Percentiles rank a stretch among this genome's conserved stretches.
These are phyloP conservation scores for Callyntrura sp. DNA, from an alignment of 2,888 invertebrate genomes.

Conservation along the genomic window DNA sequence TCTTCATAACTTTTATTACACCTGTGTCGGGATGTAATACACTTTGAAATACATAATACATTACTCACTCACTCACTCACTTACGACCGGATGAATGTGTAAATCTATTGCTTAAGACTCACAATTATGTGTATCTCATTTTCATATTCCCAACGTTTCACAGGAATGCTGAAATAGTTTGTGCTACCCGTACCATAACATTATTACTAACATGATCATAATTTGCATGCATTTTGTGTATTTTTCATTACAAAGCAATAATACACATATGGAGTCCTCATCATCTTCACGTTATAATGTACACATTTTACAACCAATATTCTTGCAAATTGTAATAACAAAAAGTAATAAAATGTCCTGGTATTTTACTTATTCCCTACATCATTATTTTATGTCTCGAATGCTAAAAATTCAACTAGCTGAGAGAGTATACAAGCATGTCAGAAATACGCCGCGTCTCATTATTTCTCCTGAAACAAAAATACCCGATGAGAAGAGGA, in stretches of 20 bases:
- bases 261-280: slow-evolving; percentile 44
- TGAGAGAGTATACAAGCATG: background rate
- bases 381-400: background rate
- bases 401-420: background rate
- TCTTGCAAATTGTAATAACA: slow-evolving; percentile 59
- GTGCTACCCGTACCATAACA: background rate
- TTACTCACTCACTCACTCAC: background rate
- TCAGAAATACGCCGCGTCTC: slow-evolving; percentile 46
- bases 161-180: background rate
- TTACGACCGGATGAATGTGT: background rate
- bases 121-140: background rate
- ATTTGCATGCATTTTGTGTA: slow-evolving; percentile 69
- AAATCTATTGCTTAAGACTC: slow-evolving; percentile 39
- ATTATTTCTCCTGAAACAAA: slow-evolving; percentile 34
- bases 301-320: slow-evolving; percentile 57
- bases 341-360: slow-evolving; percentile 67
- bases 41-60: background rate
- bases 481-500: background rate
- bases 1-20: background rate
- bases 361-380: background rate
- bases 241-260: slow-evolving; percentile 54
- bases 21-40: background rate
- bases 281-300: slow-evolving; percentile 59
- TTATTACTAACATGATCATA: background rate
- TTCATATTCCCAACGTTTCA: background rate